phyloP scores from a whole-genome alignment of 2,888 invertebrate genomes.

The Crossocerus cetratus region DNA sequence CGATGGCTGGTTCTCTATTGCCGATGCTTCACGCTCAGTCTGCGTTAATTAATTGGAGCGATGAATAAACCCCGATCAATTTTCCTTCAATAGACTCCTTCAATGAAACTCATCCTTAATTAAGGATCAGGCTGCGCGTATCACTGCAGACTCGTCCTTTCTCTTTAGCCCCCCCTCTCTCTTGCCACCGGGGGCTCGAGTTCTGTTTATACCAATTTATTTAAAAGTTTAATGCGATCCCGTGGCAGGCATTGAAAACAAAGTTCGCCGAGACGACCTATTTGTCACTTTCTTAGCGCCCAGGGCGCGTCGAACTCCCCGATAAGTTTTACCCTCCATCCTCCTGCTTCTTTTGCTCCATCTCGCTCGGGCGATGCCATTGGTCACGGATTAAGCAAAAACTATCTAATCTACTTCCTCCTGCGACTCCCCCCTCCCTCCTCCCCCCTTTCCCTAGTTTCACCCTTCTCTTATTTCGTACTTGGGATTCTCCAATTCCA shows the following conservation, averaged over 20 bases:
- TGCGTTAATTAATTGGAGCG: too few species aligned
- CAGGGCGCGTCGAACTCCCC: constrained; percentile 3
- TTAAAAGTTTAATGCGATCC: constrained; percentile 1
- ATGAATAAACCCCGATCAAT: too few species aligned
- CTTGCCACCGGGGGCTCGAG: too few species aligned
- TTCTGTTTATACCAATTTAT: neutral
- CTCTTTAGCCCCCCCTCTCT: too few species aligned
- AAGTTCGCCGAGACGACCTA: neutral
- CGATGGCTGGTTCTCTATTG: too few species aligned
- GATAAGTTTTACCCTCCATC: constrained; percentile 2
- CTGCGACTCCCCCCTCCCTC: constrained; percentile 5
- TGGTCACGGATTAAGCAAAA: constrained; percentile 61
- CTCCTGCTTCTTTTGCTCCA: neutral
- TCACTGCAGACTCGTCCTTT: too few species aligned
- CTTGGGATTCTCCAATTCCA: too few species aligned
- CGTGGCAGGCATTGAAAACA: neutral
- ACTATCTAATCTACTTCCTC: constrained; percentile 61
- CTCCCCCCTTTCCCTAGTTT: constrained; percentile 5
- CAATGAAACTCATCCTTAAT: too few species aligned
- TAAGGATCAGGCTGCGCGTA: too few species aligned
- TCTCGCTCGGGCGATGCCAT: constrained; percentile 7
- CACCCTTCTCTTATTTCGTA: too few species aligned
- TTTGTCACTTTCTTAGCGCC: constrained; percentile 19
- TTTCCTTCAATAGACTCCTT: too few species aligned
- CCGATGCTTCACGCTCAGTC: too few species aligned